Evolutionary conservation across 2,888 invertebrate species (phyloP), one percentile per base, ranked within the genome.

Genomic region (Drosophila sordidapex): DNA sequence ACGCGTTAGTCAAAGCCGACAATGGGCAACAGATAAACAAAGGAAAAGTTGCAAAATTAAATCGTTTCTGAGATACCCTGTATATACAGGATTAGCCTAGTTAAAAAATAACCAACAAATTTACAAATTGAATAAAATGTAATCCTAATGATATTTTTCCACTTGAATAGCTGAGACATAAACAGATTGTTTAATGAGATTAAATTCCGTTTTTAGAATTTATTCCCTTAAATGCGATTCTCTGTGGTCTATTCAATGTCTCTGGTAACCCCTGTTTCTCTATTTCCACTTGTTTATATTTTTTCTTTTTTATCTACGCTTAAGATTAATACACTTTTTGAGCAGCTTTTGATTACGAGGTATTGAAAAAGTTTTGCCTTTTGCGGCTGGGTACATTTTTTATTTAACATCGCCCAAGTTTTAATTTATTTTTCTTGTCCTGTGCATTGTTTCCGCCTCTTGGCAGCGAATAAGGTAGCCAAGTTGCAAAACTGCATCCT

Each of bases 341-440:
- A 38, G 35, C 18, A 54, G n/a, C 43, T 57, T 62, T 15, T n/a
- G 77, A 68, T 59, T 68, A 51, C 78, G 75, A 43, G 78, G 78
- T 78, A 78, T 71, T 71, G 59, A 40, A 72, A 75, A 78, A 78
- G 75, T 78, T 78, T 71, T 65, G 60, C 62, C 77, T 77, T 65
- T 65, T 71, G 78, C 65, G 58, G 56, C 64, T 51, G 46, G 54
- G n/a, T 25, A 58, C 33, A 76, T 73, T 79, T 80, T 84, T 84
- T 86, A 84, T 82, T 86, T 82, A 84, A 81, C 81, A 71, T 70
- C 54, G 70, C 66, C 70, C 77, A 86, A 85, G 87, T 87, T 85
- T 85, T 85, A 84, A 85, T 85, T 84, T 84, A 72, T 81, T 81
- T 83, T 81, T 84, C 81, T 82, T 81, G 69, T 51, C 62, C 60